Evolutionary conservation across 2,113 vertebrate genomes (phyloP), one percentile per base, ranked within the genome.

Genomic region (Atlantisia rogersi): DNA sequence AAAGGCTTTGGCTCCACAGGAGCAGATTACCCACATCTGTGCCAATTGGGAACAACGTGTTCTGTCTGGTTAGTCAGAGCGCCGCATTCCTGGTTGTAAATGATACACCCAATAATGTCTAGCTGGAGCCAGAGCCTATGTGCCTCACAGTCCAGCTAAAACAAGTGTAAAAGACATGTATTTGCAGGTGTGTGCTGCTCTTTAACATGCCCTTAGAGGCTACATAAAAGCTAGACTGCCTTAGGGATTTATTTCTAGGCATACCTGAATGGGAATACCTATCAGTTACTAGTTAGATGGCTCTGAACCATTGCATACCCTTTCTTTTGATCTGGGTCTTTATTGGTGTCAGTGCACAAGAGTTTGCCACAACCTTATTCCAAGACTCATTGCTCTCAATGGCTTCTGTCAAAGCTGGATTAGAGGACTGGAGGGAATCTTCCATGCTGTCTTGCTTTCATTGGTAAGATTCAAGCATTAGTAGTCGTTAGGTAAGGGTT

Each of bases 331-430:
- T 62, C 53, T 73, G 71, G n/a, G 35, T 77, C 86, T 83, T 83
- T 52, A 15, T 64, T 81, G 48, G 55, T 82, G 69, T 74, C 53
- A 73, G 86, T 62, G 31, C 56, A 62, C 22, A 9, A 24, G 73
- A 80, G 63, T 85, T 95, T 37, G 40, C 40, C 29, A 35, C 88
- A 94, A 60, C 74, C 60, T 81, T 94, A 50, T 78, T 86, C 75
- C 67, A 78, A 52, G 94, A 94, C 86, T 82, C 77, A 48, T 82
- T 7, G 6, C 87, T 67, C 56, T 88, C 77, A 21, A 77, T 89
- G 80, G 60, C 64, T 93, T 93, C 87, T 75, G 63, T 94, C 93
- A 96, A 93, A 95, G 96, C 92, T 96, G 93, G 87, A 95, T 97
- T 97, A 96, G 86, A 82, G 3, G 26, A 64, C 56, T 44, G 82